Base-by-base conservation (phyloP, 2,888 invertebrate species). In the Hemaris fuciformis region DNA sequence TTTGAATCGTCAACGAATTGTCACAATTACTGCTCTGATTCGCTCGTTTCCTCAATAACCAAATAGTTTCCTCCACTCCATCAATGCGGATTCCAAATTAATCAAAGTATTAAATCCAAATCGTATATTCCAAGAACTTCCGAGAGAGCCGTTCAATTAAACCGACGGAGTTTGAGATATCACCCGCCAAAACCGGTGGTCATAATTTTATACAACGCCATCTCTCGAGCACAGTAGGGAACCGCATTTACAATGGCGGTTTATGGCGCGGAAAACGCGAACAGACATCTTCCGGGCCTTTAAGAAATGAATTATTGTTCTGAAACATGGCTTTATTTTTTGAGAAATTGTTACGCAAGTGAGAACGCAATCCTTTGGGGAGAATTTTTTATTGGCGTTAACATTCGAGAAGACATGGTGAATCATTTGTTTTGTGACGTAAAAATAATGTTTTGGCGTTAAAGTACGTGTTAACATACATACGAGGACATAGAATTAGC, bases 121-220 rank as follows among this genome's bases (percentile, higher is more conserved):
- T 8, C 4, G 38, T 8, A 45, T 7, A 15, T 48, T 8, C n/a
- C 13, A 15, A n/a, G 15, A 27, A n/a, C 45, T 45, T 48, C 15
- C 7, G 27, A 27, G 18, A 48, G 25, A 20, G 41, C 41, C 25
- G 48, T 60, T 60, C 7, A 34, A 13, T 23, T 18, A 60, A 41
- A 41, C 41, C 15, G 20, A n/a, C n/a, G n/a, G n/a, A 48, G 8
- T 15, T n/a, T 46, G 34, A 60, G 22, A 38, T 60, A 59, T 38
- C 23, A 15, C 38, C 46, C 15, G 38, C 22, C 25, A 41, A 53
- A 48, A 41, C 48, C 25, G 23, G 34, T 23, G 38, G 46, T 6
- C 7, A 23, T 41, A 60, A 60, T 60, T 41, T 48, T 41, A 41
- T 25, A 25, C 15, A 60, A 13, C 60, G 53, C 46, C 60, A 60